These are phyloP conservation scores for Onchidella celtica DNA, from an alignment of 2,888 invertebrate genomes.

Conservation along the genomic window DNA sequence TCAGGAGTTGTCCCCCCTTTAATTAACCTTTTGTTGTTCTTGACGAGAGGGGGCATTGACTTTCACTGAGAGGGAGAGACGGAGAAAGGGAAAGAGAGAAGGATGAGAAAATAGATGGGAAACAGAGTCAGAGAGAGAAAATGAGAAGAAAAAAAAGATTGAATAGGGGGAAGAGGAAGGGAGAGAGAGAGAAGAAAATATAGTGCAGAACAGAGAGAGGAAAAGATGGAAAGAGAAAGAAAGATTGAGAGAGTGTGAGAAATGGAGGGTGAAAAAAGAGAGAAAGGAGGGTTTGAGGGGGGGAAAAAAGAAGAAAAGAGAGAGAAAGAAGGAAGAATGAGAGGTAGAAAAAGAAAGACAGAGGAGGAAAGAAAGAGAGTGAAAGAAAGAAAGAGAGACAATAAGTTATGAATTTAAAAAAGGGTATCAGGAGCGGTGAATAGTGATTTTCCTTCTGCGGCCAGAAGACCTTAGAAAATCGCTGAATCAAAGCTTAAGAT, in stretches of 20 bases:
- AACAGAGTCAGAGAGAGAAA: neutral
- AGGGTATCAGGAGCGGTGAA: no score
- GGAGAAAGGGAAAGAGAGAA: neutral
- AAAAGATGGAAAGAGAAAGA: neutral
- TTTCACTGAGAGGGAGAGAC: neutral
- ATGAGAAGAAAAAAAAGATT: neutral
- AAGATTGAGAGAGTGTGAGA: neutral
- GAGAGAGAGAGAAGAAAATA: neutral
- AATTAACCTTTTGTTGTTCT: neutral
- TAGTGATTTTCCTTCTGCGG: no score
- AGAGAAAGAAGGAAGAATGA: neutral
- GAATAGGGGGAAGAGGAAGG: neutral
- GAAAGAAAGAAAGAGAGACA: no score
- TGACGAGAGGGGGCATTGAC: no score
- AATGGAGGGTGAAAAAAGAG: neutral
- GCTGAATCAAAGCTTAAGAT: no score
- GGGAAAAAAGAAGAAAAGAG: neutral
- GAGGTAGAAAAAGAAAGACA: slow-evolving; percentile 24
- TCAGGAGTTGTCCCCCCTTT: neutral
- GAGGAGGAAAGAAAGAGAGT: slow-evolving; percentile 19
- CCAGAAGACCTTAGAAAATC: no score
- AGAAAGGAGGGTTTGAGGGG: neutral
- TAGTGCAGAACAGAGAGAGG: no score
- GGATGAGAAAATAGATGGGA: neutral
- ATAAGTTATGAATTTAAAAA: no score